Evolutionary conservation across 1,140 invertebrate genomes (phyloP).

Genomic region (Armadillidium nasatum): DNA sequence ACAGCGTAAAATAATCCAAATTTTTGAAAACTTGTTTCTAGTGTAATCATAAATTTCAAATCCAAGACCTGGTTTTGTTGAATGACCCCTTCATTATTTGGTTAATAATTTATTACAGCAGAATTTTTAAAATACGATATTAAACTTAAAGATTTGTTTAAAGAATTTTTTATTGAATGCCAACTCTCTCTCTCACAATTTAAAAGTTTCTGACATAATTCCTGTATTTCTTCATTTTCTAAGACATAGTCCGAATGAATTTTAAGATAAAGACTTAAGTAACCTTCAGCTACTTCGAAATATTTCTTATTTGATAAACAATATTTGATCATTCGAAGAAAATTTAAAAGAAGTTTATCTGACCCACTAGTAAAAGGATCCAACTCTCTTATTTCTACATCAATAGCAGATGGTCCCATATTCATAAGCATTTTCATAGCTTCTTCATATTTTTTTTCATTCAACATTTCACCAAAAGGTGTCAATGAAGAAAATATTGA

Average conservation of each 20-base stretch:
- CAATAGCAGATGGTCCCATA: slow-evolving; percentile 77
- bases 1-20: too few species aligned
- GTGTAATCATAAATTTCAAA: too few species aligned
- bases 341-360: slow-evolving; percentile 65
- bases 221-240: slow-evolving; percentile 50
- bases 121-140: slow-evolving; percentile 44
- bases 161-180: slow-evolving; percentile 33
- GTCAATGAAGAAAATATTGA: slow-evolving; percentile 38
- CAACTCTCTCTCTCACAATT: slow-evolving; percentile 28
- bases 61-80: too few species aligned
- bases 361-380: slow-evolving; percentile 66
- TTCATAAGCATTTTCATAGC: slow-evolving; percentile 71
- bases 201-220: slow-evolving; percentile 33
- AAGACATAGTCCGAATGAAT: slow-evolving; percentile 66
- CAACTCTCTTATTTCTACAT: slow-evolving; percentile 81
- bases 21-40: too few species aligned
- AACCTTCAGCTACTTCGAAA: slow-evolving; percentile 89
- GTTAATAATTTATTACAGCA: slow-evolving; percentile 40
- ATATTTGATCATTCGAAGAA: slow-evolving; percentile 68
- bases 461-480: slow-evolving; percentile 41
- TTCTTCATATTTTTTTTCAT: slow-evolving; percentile 39
- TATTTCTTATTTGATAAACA: slow-evolving; percentile 71
- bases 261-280: slow-evolving; percentile 86
- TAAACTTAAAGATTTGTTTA: slow-evolving; percentile 39
- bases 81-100: too few species aligned